Evolutionary conservation across 2,113 vertebrate genomes (phyloP).

Genomic region (Phrynocephalus versicolor): DNA sequence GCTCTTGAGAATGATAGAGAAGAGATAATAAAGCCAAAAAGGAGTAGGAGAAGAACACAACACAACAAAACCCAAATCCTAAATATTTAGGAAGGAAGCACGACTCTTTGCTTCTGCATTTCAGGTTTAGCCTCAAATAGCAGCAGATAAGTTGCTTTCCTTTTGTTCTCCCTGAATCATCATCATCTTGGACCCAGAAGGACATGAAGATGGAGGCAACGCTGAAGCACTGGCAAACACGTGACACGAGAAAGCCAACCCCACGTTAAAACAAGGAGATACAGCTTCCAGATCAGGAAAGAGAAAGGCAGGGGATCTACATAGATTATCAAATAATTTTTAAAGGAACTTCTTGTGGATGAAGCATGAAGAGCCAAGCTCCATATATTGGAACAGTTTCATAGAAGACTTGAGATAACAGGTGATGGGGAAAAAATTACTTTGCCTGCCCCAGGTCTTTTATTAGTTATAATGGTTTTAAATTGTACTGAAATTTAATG

Average conservation of each 20-base stretch:
- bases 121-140: not conserved
- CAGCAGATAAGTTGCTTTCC: not conserved
- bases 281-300: not conserved
- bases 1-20: slow-evolving; percentile 25
- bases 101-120: slow-evolving; percentile 52
- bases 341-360: too few relatives aligned
- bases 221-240: not conserved
- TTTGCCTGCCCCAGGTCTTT: too few relatives aligned
- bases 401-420: too few relatives aligned
- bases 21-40: not conserved
- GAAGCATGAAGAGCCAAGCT: too few relatives aligned
- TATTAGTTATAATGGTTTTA: too few relatives aligned
- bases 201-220: not conserved
- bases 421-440: too few relatives aligned
- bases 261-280: too few relatives aligned
- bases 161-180: too few relatives aligned
- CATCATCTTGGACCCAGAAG: too few relatives aligned
- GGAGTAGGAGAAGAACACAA: not conserved
- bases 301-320: not conserved
- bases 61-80: not conserved
- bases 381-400: too few relatives aligned
- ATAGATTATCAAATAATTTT: too few relatives aligned
- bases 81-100: slow-evolving; percentile 34
- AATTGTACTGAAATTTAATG: too few relatives aligned
- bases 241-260: not conserved